Conservation (phyloP, 1,140 invertebrate species). For the Aleiodes sp. region DNA sequence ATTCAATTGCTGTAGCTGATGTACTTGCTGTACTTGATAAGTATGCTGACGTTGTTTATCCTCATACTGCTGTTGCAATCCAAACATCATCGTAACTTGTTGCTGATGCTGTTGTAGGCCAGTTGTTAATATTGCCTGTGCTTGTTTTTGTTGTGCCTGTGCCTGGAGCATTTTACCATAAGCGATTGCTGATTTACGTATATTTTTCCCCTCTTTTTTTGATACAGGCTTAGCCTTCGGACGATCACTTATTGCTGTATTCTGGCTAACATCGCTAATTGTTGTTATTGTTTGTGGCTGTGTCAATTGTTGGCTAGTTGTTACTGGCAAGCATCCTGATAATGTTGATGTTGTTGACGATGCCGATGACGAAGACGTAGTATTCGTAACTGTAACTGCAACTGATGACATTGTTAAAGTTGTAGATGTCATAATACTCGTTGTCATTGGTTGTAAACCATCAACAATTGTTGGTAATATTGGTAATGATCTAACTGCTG, state of each 20-base stretch:
- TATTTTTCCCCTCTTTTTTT: constrained; percentile 78
- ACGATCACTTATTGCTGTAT: constrained; percentile 80
- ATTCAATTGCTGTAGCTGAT: constrained; percentile 61
- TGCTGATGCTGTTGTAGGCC: constrained; percentile 41
- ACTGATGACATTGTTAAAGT: too few relatives aligned
- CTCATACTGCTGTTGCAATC: constrained; percentile 61
- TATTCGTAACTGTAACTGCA: not conserved
- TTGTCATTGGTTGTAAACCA: too few relatives aligned
- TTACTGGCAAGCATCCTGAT: constrained; percentile 14
- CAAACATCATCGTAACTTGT: constrained; percentile 53
- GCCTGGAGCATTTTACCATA: constrained; percentile 26
- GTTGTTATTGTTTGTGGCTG: constrained; percentile 60
- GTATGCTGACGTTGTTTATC: constrained; percentile 64
- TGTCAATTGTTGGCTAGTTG: constrained; percentile 14
- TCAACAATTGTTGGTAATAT: not conserved
- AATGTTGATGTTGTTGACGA: not conserved
- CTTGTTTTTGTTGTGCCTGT: constrained; percentile 48
- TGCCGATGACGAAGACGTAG: constrained; percentile 15
- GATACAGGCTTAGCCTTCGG: constrained; percentile 82
- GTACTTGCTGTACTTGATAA: constrained; percentile 63
- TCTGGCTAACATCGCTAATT: constrained; percentile 67
- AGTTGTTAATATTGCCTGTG: constrained; percentile 43
- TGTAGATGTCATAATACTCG: too few relatives aligned
- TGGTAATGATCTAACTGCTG: constrained; percentile 25
- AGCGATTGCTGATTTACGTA: constrained; percentile 59